Base-by-base conservation (phyloP, 2,797 vertebrate species). In the Rhyacichthys aspro region DNA sequence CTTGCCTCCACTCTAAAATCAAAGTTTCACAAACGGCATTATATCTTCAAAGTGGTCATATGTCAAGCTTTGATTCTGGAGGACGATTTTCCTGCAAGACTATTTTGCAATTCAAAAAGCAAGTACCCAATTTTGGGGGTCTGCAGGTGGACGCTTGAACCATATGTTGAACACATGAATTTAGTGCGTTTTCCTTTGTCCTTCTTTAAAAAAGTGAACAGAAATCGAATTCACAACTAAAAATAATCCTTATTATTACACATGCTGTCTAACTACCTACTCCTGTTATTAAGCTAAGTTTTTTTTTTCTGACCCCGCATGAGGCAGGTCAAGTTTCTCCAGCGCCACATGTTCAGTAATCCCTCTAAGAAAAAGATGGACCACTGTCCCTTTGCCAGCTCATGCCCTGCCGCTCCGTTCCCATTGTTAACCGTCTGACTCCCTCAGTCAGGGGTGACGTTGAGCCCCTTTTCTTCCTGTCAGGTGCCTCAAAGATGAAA, bases 401-500 rank as follows among this genome's bases (percentile, higher is more conserved):
- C 70, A 59, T 88, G 86, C 84, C 81, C 75, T 76, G 78, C 74
- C 53, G 78, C 75, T 83, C 78, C 10, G 7, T 49, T 79, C 65
- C 71, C 63, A 87, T 89, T 89, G 88, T 90, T 52, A 60, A 50
- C 37, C 0, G 44, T 28, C 78, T 62, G 65, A 81, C 82, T 87
- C 72, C 66, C 79, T 73, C 83, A 64, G 84, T 82, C 56, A 74
- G 86, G 67, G 82, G 78, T 59, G 68, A 76, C 72, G 86, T 78
- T 81, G 78, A 88, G 76, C 78, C 76, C 68, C 71, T 45, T 72
- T 76, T 85, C 67, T 59, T 71, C 68, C 82, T 78, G 81, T 84
- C 78, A 87, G 79, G 82, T 87, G 86, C 83, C 80, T 81, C 74
- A 55, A 63, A 83, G 78, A 85, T 86, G 76, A 90, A 88, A 82